Conservation (phyloP, 35 echinoderm and acorn worm species). For the Acanthaster planci region DNA sequence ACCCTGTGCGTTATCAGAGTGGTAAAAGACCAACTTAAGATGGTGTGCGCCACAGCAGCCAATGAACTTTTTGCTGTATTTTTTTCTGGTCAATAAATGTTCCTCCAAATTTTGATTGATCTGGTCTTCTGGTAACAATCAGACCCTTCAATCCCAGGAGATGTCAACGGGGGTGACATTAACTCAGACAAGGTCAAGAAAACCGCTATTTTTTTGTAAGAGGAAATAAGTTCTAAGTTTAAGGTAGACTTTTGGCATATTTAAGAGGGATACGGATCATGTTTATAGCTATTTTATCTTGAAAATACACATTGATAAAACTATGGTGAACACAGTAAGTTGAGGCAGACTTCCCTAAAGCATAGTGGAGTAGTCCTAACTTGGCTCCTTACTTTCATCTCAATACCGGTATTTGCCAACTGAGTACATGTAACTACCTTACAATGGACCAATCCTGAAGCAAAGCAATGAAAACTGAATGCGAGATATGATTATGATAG, state of each 20-base stretch:
- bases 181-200: conserved; percentile 17
- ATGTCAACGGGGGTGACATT: background rate
- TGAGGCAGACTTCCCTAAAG: too few relatives aligned
- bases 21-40: background rate
- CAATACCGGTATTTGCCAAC: too few relatives aligned
- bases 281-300: background rate
- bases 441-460: too few relatives aligned
- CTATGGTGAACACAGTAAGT: too few relatives aligned
- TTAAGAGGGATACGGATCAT: background rate
- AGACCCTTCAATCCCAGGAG: background rate
- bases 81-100: background rate
- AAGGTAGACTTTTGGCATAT: background rate
- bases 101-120: conserved; percentile 3
- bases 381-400: too few relatives aligned
- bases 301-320: too few relatives aligned
- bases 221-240: background rate
- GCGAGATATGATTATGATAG: too few relatives aligned
- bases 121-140: background rate
- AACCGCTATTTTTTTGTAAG: too few relatives aligned
- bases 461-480: too few relatives aligned
- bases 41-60: background rate
- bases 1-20: too few relatives aligned
- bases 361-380: too few relatives aligned
- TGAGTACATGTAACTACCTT: too few relatives aligned
- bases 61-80: conserved; percentile 1